A percentile compares a stretch with the other conserved stretches of the same genome.
These are phyloP conservation scores for Spea hammondii DNA, from an alignment of 2,797 vertebrate genomes.

Conservation along the genomic window DNA sequence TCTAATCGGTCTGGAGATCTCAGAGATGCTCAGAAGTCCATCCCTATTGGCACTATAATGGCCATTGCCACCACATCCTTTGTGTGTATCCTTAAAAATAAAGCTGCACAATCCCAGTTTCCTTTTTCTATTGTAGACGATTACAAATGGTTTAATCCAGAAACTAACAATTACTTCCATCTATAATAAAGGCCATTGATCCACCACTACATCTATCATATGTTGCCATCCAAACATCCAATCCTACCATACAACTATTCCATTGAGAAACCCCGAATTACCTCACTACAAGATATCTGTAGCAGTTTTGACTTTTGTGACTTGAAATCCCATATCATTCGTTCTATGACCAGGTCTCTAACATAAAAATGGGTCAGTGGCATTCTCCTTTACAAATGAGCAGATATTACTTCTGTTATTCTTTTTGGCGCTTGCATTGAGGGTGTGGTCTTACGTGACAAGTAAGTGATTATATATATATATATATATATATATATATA, in stretches of 20 bases:
- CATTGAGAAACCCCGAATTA: no score
- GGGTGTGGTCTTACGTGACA: constrained; percentile 88
- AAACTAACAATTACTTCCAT: background rate
- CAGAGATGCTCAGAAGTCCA: constrained; percentile 94
- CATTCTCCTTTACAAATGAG: constrained; percentile 63
- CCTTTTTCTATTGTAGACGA: background rate
- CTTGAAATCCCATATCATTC: no score
- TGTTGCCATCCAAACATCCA: no score
- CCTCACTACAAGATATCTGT: no score
- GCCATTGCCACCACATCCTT: constrained; percentile 94
- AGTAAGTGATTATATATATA: constrained; percentile 72
- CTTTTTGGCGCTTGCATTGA: constrained; percentile 95
- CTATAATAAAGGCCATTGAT: background rate
- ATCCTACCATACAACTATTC: no score
- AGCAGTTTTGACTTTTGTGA: no score
- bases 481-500: no score
- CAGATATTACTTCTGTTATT: constrained; percentile 85
- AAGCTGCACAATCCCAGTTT: background rate
- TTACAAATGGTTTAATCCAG: no score
- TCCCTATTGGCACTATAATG: constrained; percentile 92
- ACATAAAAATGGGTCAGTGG: background rate
- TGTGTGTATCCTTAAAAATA: constrained; percentile 87
- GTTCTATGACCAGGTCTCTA: background rate
- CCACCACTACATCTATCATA: no score
- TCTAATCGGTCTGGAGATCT: constrained; percentile 96